Base-by-base conservation (phyloP, 2,113 vertebrate species). In the Grallaria varia region DNA sequence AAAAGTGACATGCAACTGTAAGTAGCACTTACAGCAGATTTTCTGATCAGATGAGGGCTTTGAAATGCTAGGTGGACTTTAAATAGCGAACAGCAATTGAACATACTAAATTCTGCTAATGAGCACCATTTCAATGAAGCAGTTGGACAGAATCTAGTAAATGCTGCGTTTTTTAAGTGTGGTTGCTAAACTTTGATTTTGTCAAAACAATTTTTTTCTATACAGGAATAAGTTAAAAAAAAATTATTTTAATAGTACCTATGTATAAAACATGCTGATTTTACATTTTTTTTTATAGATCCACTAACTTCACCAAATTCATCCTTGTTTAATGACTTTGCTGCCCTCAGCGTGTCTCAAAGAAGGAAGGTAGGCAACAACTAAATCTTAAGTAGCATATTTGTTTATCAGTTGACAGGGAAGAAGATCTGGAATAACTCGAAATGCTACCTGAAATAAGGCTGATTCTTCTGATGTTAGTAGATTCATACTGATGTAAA, bases 281-380 rank as follows among this genome's bases (percentile, higher is more conserved):
- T 77, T 74, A 91, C 23, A 10, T 93, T 96, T 90, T 72, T 72
- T 95, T 92, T 96, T 96, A 58, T 97, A 99, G 99, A 99, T 98
- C 97, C 98, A 96, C 97, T 99, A 94, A 99, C 98, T 98, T 99
- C 99, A 93, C 98, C 99, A 82, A 98, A 98, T 96, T 99, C 99
- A 84, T 99, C 99, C 79, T 98, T 99, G 97, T 99, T 99, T 97
- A 99, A 99, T 98, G 99, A 99, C 97, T 99, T 99, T 98, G 98
- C 98, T 98, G 99, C 98, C 97, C 99, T 99, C 96, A 99, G 98
- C 62, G 98, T 99, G 96, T 99, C 99, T 94, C 99, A 99, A 97
- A 99, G 99, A 97, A 99, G 99, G 97, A 99, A 99, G 99, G 99
- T 99, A 98, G 97, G 98, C 91, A 67, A 75, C 72, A 75, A 45